A percentile compares a stretch with the other conserved stretches of the same genome.
These are phyloP conservation scores for Pissodes strobi DNA, from an alignment of 1,140 invertebrate genomes.

Conservation along the genomic window DNA sequence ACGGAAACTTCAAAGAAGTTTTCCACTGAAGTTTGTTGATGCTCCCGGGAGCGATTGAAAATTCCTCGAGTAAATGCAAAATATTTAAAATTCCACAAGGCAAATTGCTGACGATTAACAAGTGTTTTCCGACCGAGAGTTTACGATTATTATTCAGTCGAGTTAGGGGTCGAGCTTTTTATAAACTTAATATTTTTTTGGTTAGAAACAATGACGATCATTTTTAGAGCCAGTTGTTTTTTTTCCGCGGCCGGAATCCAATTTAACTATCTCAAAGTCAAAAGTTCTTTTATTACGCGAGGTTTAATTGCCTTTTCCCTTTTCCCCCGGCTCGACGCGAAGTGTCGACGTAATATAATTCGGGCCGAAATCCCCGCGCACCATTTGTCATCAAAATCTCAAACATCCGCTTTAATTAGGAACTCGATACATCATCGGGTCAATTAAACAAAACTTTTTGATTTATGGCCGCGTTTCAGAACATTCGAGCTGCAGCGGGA, in stretches of 20 bases:
- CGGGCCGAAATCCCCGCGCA: conserved; percentile 21
- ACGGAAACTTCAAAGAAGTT: conserved; percentile 22
- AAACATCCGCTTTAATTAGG: conserved; percentile 35
- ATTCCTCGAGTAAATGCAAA: conserved; percentile 20
- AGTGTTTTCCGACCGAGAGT: no score
- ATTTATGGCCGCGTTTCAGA: conserved; percentile 26
- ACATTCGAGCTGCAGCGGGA: no score
- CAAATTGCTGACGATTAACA: conserved; percentile 13
- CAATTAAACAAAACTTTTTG: conserved; percentile 36
- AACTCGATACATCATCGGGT: conserved; percentile 36
- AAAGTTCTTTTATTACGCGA: conserved; percentile 25
- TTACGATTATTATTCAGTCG: no score
- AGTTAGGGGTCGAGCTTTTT: no score
- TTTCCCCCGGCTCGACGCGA: not conserved
- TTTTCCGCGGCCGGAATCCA: conserved; percentile 11
- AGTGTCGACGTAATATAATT: conserved; percentile 25
- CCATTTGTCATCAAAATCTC: conserved; percentile 37
- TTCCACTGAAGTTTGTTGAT: conserved; percentile 14
- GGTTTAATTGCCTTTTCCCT: conserved; percentile 30
- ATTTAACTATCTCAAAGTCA: conserved; percentile 22
- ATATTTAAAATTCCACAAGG: conserved; percentile 19
- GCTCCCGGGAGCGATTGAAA: conserved; percentile 9
- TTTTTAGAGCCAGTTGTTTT: no score
- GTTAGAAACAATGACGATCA: no score
- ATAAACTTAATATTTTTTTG: no score